These are phyloP conservation scores for Carollia perspicillata DNA, from an alignment of 2,113 vertebrate genomes.

Conservation along the genomic window DNA sequence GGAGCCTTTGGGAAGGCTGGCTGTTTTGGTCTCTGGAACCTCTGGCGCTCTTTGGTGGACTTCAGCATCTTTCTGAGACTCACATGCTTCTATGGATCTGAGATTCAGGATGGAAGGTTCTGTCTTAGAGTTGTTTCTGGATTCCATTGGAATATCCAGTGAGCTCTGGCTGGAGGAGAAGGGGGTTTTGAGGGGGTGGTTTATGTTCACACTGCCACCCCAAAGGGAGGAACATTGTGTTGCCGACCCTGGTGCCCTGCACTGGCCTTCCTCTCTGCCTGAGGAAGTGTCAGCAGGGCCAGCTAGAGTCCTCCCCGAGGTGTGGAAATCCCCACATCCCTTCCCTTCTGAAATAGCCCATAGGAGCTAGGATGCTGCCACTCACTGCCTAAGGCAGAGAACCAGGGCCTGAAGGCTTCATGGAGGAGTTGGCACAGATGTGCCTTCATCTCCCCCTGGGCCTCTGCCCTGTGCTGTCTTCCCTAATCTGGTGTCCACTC, in stretches of 20 bases:
- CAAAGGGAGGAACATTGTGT: background rate
- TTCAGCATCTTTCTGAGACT: rapidly evolving
- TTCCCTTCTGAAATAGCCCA: background rate
- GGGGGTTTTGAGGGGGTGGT: background rate
- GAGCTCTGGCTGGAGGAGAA: background rate
- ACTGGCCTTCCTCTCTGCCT: background rate
- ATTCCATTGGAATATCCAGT: rapidly evolving
- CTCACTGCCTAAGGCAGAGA: background rate
- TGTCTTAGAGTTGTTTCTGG: rapidly evolving
- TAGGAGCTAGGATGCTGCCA: no score
- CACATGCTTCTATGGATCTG: rapidly evolving
- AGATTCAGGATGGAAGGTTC: rapidly evolving
- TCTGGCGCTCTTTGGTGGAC: rapidly evolving
- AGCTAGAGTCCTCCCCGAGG: background rate
- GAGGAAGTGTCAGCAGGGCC: slow-evolving; percentile 57
- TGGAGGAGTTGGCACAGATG: background rate
- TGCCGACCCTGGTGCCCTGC: rapidly evolving
- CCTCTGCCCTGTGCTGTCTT: rapidly evolving
- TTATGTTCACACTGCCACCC: rapidly evolving
- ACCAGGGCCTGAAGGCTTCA: background rate
- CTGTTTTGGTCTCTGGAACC: rapidly evolving
- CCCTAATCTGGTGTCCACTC: rapidly evolving
- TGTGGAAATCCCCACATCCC: slow-evolving; percentile 48
- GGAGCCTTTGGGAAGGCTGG: background rate
- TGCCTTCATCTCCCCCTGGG: background rate